A percentile compares a stretch with the other conserved stretches of the same genome.
These are phyloP conservation scores for Tupiocoris notatus DNA, from an alignment of 2,888 invertebrate genomes.

Conservation along the genomic window DNA sequence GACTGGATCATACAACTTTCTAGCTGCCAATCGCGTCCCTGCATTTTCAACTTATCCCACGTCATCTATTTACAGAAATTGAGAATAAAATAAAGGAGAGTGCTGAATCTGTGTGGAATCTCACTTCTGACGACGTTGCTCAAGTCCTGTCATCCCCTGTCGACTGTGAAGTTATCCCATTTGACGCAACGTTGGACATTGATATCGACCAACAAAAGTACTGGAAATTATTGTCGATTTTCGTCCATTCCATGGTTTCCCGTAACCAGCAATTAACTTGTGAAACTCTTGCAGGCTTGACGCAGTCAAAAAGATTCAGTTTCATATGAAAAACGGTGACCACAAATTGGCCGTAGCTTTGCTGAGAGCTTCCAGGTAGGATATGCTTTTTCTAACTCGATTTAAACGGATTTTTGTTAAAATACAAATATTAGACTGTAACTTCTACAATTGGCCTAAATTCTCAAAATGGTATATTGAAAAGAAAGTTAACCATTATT, in stretches of 20 bases:
- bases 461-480: background rate
- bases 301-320: constrained; percentile 84
- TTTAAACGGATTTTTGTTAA: too few species aligned
- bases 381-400: too few species aligned
- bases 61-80: too few species aligned
- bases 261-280: background rate
- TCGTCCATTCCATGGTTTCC: background rate
- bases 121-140: constrained; percentile 35
- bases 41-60: too few species aligned
- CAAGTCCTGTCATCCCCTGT: constrained; percentile 63
- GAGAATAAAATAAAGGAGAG: too few species aligned
- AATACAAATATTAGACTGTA: too few species aligned
- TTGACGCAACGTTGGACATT: constrained; percentile 80
- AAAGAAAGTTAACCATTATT: too few species aligned
- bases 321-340: constrained; percentile 67
- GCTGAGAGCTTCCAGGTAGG: constrained; percentile 75
- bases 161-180: constrained; percentile 69
- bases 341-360: constrained; percentile 77
- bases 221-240: background rate
- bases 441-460: too few species aligned
- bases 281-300: constrained; percentile 63
- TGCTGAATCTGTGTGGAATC: constrained; percentile 36
- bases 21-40: too few species aligned
- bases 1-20: too few species aligned
- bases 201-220: constrained; percentile 88